These are phyloP conservation scores for Mormyrus lacerda DNA, from an alignment of 2,113 vertebrate genomes.

Conservation along the genomic window DNA sequence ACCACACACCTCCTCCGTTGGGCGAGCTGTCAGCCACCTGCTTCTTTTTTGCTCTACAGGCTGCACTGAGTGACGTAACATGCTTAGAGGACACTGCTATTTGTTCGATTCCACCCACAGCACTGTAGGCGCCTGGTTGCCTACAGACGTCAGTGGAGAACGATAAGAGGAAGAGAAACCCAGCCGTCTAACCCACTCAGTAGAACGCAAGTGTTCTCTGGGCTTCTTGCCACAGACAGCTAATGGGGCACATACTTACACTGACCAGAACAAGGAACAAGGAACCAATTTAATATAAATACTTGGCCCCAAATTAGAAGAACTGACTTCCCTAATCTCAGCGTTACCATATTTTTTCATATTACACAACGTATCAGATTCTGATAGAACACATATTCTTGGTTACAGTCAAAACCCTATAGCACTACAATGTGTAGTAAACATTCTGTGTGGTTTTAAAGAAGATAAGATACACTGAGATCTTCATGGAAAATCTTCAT, in stretches of 20 bases:
- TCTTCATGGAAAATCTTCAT: background rate
- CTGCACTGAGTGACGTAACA: conserved; percentile 5
- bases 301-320: background rate
- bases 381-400: background rate
- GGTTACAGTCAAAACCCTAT: background rate
- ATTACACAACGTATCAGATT: background rate
- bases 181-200: background rate
- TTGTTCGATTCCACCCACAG: background rate
- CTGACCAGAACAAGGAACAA: background rate
- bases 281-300: background rate
- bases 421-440: background rate
- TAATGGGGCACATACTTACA: background rate
- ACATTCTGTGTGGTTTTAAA: background rate
- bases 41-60: background rate
- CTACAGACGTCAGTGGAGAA: background rate
- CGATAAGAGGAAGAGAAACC: background rate
- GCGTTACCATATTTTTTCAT: background rate
- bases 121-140: background rate
- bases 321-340: background rate
- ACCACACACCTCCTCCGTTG: background rate
- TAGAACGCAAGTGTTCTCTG: background rate
- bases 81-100: background rate
- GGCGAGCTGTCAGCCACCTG: background rate
- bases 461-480: background rate
- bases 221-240: background rate